A percentile compares a stretch with the other conserved stretches of the same genome.
phyloP scores from a whole-genome alignment of 2,888 invertebrate genomes.

The Hyalella azteca region DNA sequence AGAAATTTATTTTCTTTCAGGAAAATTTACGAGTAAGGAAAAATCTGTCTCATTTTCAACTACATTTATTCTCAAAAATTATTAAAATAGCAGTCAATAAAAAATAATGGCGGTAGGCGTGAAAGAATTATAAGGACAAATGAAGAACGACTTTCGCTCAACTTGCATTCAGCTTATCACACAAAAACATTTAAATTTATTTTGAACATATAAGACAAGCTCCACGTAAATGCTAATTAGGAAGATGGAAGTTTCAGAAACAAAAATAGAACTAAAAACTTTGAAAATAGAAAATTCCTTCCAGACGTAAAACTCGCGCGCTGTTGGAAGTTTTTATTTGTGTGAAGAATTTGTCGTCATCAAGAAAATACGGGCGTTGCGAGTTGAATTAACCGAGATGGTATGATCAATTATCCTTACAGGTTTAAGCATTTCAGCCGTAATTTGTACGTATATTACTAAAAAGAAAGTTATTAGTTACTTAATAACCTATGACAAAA shows the following conservation, averaged over 20 bases:
- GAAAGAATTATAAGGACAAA: background rate
- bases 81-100: too few relatives aligned
- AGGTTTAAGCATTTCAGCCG: too few relatives aligned
- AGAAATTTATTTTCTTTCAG: too few relatives aligned
- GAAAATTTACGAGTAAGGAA: too few relatives aligned
- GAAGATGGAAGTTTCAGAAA: background rate
- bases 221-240: conserved; percentile 34
- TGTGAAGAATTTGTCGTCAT: background rate
- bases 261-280: background rate
- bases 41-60: too few relatives aligned
- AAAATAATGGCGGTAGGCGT: too few relatives aligned
- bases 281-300: background rate
- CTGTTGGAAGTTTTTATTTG: conserved; percentile 13
- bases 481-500: too few relatives aligned
- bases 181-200: conserved; percentile 24
- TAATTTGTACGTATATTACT: too few relatives aligned
- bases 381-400: too few relatives aligned
- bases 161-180: background rate
- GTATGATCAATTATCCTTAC: too few relatives aligned
- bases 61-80: too few relatives aligned
- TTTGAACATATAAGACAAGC: conserved; percentile 16
- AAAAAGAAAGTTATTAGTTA: too few relatives aligned
- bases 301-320: background rate
- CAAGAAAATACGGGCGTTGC: background rate
- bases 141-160: background rate